Evolutionary conservation across 2,113 vertebrate genomes (phyloP).

Genomic region (Stercorarius parasiticus): DNA sequence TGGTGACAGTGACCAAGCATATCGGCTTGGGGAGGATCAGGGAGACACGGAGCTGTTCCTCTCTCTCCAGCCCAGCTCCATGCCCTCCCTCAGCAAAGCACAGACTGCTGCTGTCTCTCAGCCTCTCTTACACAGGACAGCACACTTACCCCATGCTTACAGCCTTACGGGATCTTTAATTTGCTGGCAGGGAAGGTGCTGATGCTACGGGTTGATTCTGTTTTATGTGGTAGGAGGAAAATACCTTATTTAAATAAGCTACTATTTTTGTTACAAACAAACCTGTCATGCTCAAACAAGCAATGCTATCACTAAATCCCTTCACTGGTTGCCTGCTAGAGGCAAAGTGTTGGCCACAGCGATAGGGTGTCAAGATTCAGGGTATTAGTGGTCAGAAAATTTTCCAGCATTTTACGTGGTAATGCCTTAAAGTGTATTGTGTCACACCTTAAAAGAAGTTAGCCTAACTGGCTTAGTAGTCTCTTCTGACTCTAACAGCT

Average conservation of each 20-base stretch:
- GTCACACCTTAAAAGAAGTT: not conserved
- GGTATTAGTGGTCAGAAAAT: not conserved
- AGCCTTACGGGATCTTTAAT: not conserved
- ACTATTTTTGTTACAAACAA: conserved; percentile 7
- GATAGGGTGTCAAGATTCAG: not conserved
- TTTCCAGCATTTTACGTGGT: not conserved
- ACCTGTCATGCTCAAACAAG: not conserved
- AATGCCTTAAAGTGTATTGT: not conserved
- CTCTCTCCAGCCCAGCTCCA: not conserved
- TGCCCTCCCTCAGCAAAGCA: not conserved
- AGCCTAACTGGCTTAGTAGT: not conserved
- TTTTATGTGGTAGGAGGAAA: not conserved
- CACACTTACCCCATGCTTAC: not conserved
- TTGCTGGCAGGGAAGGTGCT: not conserved
- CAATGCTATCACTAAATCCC: not conserved
- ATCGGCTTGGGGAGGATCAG: not conserved
- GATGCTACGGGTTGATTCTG: not conserved
- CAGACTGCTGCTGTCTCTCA: not conserved
- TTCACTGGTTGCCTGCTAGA: not conserved
- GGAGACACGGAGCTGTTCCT: not conserved
- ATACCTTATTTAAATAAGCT: not conserved
- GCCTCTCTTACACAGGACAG: not conserved
- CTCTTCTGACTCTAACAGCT: not conserved
- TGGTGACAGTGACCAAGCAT: not conserved
- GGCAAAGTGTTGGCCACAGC: not conserved